Evolutionary conservation across 1,140 invertebrate species (phyloP).

Genomic region (Potamilus streckersoni): DNA sequence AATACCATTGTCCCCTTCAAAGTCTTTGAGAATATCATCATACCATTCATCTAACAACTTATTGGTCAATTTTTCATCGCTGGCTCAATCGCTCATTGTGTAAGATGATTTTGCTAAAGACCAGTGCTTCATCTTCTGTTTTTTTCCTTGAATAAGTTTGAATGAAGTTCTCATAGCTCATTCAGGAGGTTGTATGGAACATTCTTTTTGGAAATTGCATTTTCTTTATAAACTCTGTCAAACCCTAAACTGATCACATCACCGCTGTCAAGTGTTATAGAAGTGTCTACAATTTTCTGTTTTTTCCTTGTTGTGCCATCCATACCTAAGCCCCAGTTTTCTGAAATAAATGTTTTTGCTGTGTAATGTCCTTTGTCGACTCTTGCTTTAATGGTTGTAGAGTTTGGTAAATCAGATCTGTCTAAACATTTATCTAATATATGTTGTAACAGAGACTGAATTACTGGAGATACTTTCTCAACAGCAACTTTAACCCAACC

Average conservation of each 20-base stretch:
- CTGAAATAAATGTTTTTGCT: too few relatives aligned
- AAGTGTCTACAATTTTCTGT: constrained; percentile 15
- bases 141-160: too few relatives aligned
- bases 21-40: constrained; percentile 2
- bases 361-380: too few relatives aligned
- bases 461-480: too few relatives aligned
- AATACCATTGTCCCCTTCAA: not conserved
- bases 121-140: not conserved
- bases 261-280: constrained; percentile 5
- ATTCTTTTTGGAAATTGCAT: not conserved
- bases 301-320: constrained; percentile 9
- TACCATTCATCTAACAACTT: constrained; percentile 11
- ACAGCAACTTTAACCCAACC: not conserved
- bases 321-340: constrained; percentile 5
- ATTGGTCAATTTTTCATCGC: constrained; percentile 17
- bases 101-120: constrained; percentile 10
- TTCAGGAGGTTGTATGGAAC: too few relatives aligned
- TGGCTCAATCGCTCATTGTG: constrained; percentile 17
- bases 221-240: constrained; percentile 5
- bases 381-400: not conserved
- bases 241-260: constrained; percentile 14
- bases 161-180: not conserved
- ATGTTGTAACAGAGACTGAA: too few relatives aligned
- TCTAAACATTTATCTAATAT: not conserved
- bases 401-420: constrained; percentile 1